Evolutionary conservation across 2,797 vertebrate species (phyloP), one percentile per base, ranked within the genome.

Genomic region (Spondyliosoma cantharus): DNA sequence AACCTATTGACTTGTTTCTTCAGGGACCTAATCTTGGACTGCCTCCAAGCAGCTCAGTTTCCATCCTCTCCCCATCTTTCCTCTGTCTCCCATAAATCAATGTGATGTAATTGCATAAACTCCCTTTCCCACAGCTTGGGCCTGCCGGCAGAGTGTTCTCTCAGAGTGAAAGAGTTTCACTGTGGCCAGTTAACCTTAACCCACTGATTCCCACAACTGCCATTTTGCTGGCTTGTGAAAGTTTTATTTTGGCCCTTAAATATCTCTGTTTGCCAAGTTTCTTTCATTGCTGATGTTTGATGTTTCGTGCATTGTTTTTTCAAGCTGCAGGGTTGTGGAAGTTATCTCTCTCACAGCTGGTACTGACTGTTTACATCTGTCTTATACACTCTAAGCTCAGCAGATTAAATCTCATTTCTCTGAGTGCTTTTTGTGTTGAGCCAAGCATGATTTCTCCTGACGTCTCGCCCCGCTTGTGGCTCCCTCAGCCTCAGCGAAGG

Each of bases 71-170:
- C 86, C 83, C 85, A 82, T 91, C 91, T 86, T 88, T 90, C 85
- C 87, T 90, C 86, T 80, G 73, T 87, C 86, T 83, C 84, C 86
- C 90, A 93, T 95, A 95, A 95, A 95, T 95, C 93, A 94, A 89
- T 88, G 88, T 95, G 95, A 94, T 93, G 93, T 92, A 94, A 95
- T 93, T 93, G 89, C 90, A 92, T 87, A 87, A 93, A 92, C 91
- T 92, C 90, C 86, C 93, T 93, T 95, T 95, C 94, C 92, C 94
- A 94, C 93, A 92, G 90, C 90, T 81, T 19, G 5, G 71, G 73
- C 80, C 79, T 83, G 60, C 29, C 88, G 76, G 86, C 77, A 78
- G 71, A 78, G 78, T 62, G 81, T 87, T 91, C 87, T 91, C 87
- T 89, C 82, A 74, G 61, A 76, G 86, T 87, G 81, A 90, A 85